These are phyloP conservation scores for Neotoxoptera formosana DNA, from an alignment of 1,140 invertebrate genomes.

Conservation along the genomic window DNA sequence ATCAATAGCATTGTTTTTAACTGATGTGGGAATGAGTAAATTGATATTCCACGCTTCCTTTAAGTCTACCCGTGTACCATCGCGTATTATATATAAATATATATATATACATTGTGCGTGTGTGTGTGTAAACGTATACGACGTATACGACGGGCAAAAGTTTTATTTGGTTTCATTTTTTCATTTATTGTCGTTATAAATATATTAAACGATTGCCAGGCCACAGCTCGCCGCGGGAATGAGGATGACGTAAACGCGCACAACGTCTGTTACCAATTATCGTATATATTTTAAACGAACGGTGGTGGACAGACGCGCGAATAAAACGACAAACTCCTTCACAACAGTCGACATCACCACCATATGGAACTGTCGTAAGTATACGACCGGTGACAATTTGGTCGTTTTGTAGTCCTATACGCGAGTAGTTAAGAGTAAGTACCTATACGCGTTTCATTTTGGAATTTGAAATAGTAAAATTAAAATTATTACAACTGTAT, in stretches of 20 bases:
- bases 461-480: background rate
- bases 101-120: background rate
- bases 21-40: constrained; percentile 58
- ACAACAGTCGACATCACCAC: background rate
- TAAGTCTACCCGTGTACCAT: background rate
- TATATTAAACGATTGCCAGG: background rate
- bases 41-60: constrained; percentile 56
- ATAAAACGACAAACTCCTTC: background rate
- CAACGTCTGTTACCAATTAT: background rate
- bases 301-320: background rate
- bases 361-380: background rate
- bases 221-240: background rate
- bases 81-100: background rate
- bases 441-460: background rate
- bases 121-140: background rate
- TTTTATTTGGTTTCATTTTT: background rate
- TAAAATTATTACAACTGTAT: background rate
- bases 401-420: no score
- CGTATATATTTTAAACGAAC: background rate
- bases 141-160: background rate
- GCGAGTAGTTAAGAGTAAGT: no score
- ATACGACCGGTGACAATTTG: background rate
- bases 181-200: constrained; percentile 7
- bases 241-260: background rate
- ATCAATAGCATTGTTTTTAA: constrained; percentile 57